A percentile compares a stretch with the other conserved stretches of the same genome.
phyloP scores from a whole-genome alignment of 2,797 vertebrate species.

The Pipistrellus nathusii region DNA sequence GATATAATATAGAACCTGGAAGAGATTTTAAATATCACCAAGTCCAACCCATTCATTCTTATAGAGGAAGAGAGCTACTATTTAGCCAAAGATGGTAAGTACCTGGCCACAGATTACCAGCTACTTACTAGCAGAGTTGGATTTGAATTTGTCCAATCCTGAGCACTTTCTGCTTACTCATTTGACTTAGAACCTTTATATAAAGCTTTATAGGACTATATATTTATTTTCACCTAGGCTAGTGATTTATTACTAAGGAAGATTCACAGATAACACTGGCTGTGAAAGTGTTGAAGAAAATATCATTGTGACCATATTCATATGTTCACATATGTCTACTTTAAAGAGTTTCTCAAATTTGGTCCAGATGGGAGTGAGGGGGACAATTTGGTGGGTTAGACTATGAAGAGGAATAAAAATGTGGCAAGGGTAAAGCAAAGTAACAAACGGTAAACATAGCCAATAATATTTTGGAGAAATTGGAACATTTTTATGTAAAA shows the following conservation, averaged over 20 bases:
- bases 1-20: background rate
- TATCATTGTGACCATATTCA: background rate
- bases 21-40: background rate
- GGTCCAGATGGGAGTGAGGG: background rate
- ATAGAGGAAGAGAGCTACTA: background rate
- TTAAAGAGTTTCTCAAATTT: conserved; percentile 39
- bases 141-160: background rate
- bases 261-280: background rate
- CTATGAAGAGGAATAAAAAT: background rate
- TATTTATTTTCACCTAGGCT: background rate
- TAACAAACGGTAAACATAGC: background rate
- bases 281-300: background rate
- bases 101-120: background rate
- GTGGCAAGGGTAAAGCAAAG: background rate
- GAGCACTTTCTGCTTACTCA: background rate
- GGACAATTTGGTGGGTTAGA: background rate
- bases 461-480: background rate
- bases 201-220: background rate
- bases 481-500: background rate
- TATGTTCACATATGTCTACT: background rate
- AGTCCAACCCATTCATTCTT: background rate
- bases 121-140: background rate
- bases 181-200: background rate
- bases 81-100: background rate
- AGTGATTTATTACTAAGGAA: conserved; percentile 30